Base-by-base conservation (phyloP, 2,888 invertebrate species). In the Luffia ferchaultella region DNA sequence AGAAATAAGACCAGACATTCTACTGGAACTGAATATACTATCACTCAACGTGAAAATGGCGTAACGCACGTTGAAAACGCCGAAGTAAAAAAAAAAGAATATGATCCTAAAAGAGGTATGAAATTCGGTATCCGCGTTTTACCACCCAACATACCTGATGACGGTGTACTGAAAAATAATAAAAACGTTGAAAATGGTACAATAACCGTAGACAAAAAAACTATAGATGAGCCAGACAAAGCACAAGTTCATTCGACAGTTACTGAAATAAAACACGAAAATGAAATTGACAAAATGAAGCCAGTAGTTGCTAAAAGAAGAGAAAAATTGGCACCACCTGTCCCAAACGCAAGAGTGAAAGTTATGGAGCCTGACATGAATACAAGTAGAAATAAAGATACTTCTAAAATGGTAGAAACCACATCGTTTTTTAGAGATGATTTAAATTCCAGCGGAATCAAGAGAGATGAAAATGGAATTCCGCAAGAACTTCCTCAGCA, bases 401-500 rank as follows among this genome's bases (percentile, higher is more conserved):
- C 60, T 42, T 70, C 70, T 19, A 78, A 65, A 64, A 65, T 63
- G 43, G 75, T 75, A n/a, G 79, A 77, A 42, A 63, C 55, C 9
- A 70, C 76, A 1, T 65, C 65, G 41, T 82, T 83, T 53, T 64
- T 73, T 44, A 74, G 87, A 58, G 70, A 77, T 49, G 85, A 84
- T 55, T 60, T 86, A 1, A 87, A 85, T 59, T 85, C 85, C 42
- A 87, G 88, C 50, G 87, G 88, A 40, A 88, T 89, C 19, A 87
- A 84, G 63, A 65, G 88, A 58, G 86, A 87, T 59, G 73, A 84
- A 55, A 80, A 87, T 60, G 85, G 88, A 20, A 86, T 91, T 59
- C 90, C 90, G 46, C 87, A 90, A 61, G 91, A 91, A 62, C 80
- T 91, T 56, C 91, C 91, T 2, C 86, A 86, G 52, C 90, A 90